Evolutionary conservation across 1,140 invertebrate species (phyloP), one percentile per base, ranked within the genome.

Genomic region (Drosophila yakuba): DNA sequence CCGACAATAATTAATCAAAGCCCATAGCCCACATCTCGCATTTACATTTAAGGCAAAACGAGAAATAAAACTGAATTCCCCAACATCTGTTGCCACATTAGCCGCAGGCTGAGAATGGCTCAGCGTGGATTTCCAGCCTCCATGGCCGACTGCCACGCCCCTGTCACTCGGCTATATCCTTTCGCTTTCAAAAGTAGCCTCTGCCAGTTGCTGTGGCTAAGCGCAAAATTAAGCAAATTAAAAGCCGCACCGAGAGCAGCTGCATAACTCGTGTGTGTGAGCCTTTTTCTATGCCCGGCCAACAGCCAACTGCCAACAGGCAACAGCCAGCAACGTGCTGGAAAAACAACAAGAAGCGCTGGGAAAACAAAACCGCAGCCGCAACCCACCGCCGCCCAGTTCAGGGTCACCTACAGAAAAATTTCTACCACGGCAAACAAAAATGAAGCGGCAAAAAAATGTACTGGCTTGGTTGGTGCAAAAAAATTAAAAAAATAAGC

Each of bases 161-260:
- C 47, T 52, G 60, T 44, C 61, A 54, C 28, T 44, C 61, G 32
- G 5, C 47, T 3, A 11, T 39, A 72, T 60, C 57, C 52, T 76
- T 58, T 84, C 60, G 79, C 78, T 77, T 66, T 71, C 64, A 78
- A 85, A 86, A 86, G 82, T 85, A 74, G 62, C 63, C 47, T 36
- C 59, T 67, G 61, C 58, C 80, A 59, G 81, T 58, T 73, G 62
- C 73, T 84, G 82, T 52, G 82, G 82, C 82, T 86, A 88, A 86
- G 82, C 82, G 76, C 80, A 89, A 88, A 88, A 88, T 88, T 88
- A 88, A 88, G 83, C 84, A 89, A 88, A 88, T 88, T 88, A 88
- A 88, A 88, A 89, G 80, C 84, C 84, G 60, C 83, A 83, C 71
- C 57, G 62, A 82, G 75, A 28, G 69, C 41, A 89, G 80, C 79